A percentile compares a stretch with the other conserved stretches of the same genome.
Conservation (phyloP, 2,113 vertebrate species). For the Crotalus tigris region DNA sequence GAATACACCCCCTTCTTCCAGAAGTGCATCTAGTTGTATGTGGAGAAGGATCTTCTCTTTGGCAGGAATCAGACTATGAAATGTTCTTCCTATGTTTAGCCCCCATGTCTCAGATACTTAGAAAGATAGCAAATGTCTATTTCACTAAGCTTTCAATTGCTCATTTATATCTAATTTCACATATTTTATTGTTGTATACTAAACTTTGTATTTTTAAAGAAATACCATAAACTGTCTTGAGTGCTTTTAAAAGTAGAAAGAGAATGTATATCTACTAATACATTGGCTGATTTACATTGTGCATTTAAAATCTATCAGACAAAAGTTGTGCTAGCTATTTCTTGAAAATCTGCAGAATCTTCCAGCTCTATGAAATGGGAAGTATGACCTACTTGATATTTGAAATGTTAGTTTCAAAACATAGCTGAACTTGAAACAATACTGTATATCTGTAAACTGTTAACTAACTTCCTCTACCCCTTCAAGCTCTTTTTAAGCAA, state of each 20-base stretch:
- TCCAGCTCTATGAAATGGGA: not conserved
- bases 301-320: not conserved
- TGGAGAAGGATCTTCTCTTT: not conserved
- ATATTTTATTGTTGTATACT: not conserved
- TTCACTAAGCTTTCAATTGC: not conserved
- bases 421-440: not conserved
- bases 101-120: not conserved
- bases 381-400: not conserved
- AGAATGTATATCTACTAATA: not conserved
- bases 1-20: not conserved
- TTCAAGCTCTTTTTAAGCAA: not conserved
- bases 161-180: not conserved
- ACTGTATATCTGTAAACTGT: not conserved
- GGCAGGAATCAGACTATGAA: not conserved
- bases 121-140: not conserved
- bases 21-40: not conserved
- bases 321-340: not conserved
- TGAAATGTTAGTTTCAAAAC: not conserved
- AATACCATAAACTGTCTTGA: not conserved
- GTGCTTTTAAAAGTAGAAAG: not conserved
- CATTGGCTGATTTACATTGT: not conserved
- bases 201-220: not conserved
- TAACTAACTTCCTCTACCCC: fast-evolving
- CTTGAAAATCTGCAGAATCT: not conserved
- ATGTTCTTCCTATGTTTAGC: not conserved